These are phyloP conservation scores for Brachionus rubens DNA, from an alignment of 1,140 invertebrate genomes.

Conservation along the genomic window DNA sequence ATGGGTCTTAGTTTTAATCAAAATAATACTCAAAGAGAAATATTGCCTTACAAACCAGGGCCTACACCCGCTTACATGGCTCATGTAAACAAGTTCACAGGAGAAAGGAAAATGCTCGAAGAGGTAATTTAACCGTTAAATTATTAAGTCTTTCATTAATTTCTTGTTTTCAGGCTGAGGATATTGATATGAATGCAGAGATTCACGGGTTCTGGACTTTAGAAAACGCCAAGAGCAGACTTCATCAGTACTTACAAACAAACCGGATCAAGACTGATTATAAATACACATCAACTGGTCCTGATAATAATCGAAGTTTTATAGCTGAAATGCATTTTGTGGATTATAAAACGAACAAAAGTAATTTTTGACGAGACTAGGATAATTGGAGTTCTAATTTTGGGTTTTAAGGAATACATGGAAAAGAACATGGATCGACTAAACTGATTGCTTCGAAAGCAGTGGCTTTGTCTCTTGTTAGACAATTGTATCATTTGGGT, in stretches of 20 bases:
- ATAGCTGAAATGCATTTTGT: conserved; percentile 84
- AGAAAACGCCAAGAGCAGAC: conserved; percentile 90
- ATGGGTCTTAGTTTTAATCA: neutral
- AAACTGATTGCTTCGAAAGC: conserved; percentile 93
- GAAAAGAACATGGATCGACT: conserved; percentile 85
- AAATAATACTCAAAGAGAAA: neutral
- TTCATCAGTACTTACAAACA: conserved; percentile 89
- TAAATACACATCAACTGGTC: conserved; percentile 82
- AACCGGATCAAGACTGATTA: conserved; percentile 74
- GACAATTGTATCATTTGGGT: conserved; percentile 88
- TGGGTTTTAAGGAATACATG: conserved; percentile 68
- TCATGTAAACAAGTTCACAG: neutral
- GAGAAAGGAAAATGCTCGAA: conserved; percentile 9
- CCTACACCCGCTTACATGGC: neutral
- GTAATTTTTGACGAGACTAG: conserved; percentile 62
- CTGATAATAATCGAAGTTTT: conserved; percentile 79
- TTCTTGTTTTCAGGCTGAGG: conserved; percentile 70
- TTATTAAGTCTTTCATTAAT: neutral
- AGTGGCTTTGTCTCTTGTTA: conserved; percentile 86
- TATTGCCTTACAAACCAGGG: neutral
- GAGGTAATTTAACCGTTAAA: conserved; percentile 48
- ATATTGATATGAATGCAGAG: conserved; percentile 83
- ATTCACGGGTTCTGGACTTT: conserved; percentile 97
- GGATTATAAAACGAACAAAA: conserved; percentile 74
- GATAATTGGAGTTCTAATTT: neutral